phyloP scores from a whole-genome alignment of 2,888 invertebrate genomes.

The Alloscopus bannaensis region DNA sequence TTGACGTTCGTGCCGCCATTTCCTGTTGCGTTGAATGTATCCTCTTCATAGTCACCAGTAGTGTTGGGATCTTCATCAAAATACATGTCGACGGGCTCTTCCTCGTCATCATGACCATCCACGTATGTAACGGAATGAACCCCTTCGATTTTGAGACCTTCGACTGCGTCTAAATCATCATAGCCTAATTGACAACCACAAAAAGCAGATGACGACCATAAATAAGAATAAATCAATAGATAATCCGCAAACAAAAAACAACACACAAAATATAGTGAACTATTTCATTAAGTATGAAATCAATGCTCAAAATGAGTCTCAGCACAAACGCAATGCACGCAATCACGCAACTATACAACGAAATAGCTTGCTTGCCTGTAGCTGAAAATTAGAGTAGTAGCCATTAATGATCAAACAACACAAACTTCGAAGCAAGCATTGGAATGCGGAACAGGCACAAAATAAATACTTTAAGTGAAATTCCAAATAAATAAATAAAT shows the following conservation, averaged over 20 bases:
- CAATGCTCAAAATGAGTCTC: no score
- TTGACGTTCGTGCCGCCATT: slow-evolving; percentile 5
- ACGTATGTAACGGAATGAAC: slow-evolving; percentile 37
- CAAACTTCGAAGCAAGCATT: slow-evolving; percentile 52
- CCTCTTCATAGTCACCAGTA: slow-evolving; percentile 27
- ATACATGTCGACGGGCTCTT: slow-evolving; percentile 35
- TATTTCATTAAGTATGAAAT: slow-evolving; percentile 39
- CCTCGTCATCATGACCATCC: slow-evolving; percentile 33
- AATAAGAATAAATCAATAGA: no score
- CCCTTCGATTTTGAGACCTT: slow-evolving; percentile 45
- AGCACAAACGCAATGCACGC: slow-evolving; percentile 47
- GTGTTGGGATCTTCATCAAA: slow-evolving; percentile 42
- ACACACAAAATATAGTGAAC: slow-evolving; percentile 21
- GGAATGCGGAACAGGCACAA: slow-evolving; percentile 39
- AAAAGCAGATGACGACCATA: slow-evolving; percentile 54
- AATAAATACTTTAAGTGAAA: no score
- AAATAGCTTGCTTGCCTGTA: slow-evolving; percentile 50
- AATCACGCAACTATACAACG: slow-evolving; percentile 33
- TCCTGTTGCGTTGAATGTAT: not conserved
- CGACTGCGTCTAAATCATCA: slow-evolving; percentile 56
- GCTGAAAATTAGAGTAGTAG: no score
- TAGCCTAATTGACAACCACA: slow-evolving; percentile 54
- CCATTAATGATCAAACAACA: slow-evolving; percentile 26
- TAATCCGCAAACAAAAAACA: slow-evolving; percentile 24
- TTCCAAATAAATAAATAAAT: slow-evolving; percentile 37